Evolutionary conservation across 2,113 vertebrate species (phyloP), one percentile per base, ranked within the genome.

Genomic region (Vimba vimba): DNA sequence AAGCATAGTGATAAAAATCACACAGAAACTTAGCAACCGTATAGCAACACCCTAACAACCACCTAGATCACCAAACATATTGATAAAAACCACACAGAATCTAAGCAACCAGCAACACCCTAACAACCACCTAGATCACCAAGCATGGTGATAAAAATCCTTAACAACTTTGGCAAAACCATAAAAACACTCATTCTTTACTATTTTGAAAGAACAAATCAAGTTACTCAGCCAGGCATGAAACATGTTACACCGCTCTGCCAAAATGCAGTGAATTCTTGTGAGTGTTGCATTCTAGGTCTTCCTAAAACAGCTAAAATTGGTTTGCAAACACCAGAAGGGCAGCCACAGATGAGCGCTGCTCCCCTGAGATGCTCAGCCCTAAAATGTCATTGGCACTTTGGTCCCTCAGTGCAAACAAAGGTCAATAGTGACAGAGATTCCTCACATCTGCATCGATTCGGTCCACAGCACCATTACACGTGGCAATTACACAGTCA

Each of bases 341-440:
- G 89, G 92, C 89, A 50, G 81, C 45, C 57, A 60, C 87, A 25
- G 74, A 91, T 86, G 91, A 92, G 86, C 59, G 80, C 83, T 78
- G 80, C 73, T 91, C 93, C 88, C 86, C 3, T 13, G 92, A 91
- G 93, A 92, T 80, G 60, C 85, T 88, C 85, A 82, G 86, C 87
- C 78, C 86, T 85, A 76, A 94, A 93, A 92, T 93, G 93, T 91
- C 93, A 94, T 91, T 90, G 92, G 91, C 87, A 85, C 86, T 85
- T 21, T 85, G 86, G 83, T 88, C 91, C 86, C 79, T 82, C 89
- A 87, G 89, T 82, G 10, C 89, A 83, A 83, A 82, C 62, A 94
- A 95, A 95, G 94, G 95, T 94, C 94, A 94, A 73, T 62, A 86
- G 89, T 91, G 93, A 91, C 91, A 92, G 91, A 17, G 86, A 85